Percentiles rank a stretch among this genome's conserved stretches.
Evolutionary conservation across 2,113 vertebrate genomes (phyloP).

Genomic region (Phrynocephalus versicolor): DNA sequence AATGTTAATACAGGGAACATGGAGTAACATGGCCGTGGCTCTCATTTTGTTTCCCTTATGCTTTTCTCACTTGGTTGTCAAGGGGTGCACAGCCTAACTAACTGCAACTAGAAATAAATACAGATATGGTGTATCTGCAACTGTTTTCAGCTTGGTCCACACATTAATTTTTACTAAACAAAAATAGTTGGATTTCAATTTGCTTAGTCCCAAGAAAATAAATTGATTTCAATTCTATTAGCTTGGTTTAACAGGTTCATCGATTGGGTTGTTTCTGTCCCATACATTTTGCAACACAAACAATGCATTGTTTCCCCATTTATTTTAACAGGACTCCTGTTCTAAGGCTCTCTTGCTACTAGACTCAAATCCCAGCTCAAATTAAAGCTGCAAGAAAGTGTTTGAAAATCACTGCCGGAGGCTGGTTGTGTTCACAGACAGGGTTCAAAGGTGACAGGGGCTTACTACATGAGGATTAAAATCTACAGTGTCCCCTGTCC

Average conservation of each 20-base stretch:
- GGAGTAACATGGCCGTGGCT: not conserved
- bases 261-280: not conserved
- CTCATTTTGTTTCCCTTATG: not conserved
- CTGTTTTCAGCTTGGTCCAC: not conserved
- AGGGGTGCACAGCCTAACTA: not conserved
- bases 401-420: constrained; percentile 49
- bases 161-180: not conserved
- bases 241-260: not conserved
- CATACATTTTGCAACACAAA: not conserved
- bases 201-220: not conserved
- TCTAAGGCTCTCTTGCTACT: constrained; percentile 12
- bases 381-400: constrained; percentile 38
- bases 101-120: not conserved
- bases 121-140: not conserved
- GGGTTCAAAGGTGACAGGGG: constrained; percentile 35
- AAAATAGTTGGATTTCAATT: not conserved
- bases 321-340: not conserved
- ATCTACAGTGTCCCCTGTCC: not conserved
- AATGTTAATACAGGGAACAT: not conserved
- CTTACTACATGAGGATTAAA: constrained; percentile 24
- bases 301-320: not conserved
- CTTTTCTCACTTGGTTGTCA: not conserved
- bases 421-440: constrained; percentile 13
- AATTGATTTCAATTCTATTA: not conserved
- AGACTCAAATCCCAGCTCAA: constrained; percentile 16